Evolutionary conservation across 2,113 vertebrate genomes (phyloP).

Genomic region (Herpailurus yagouaroundi): DNA sequence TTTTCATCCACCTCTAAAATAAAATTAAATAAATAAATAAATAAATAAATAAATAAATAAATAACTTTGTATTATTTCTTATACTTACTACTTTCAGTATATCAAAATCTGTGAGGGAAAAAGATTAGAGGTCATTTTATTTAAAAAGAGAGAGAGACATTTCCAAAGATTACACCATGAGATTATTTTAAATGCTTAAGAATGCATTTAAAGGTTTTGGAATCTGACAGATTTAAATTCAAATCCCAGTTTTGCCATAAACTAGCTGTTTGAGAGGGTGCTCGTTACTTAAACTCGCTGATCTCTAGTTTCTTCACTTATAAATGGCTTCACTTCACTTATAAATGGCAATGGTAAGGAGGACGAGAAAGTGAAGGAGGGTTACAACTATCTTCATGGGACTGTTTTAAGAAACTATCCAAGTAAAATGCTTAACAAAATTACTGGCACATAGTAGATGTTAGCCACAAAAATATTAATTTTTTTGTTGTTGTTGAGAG

Average conservation of each 20-base stretch:
- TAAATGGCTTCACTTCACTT: not conserved
- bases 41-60: not conserved
- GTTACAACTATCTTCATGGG: not conserved
- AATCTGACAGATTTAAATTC: not conserved
- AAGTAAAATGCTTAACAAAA: conserved; percentile 1
- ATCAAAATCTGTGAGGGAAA: not conserved
- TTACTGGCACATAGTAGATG: not conserved
- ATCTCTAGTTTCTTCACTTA: not conserved
- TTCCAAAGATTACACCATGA: not conserved
- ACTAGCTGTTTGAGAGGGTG: not conserved
- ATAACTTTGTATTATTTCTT: not conserved
- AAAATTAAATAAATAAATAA: not conserved
- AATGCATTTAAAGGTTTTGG: not conserved
- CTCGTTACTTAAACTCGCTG: not conserved
- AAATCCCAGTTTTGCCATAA: not conserved
- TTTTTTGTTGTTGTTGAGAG: too few species aligned
- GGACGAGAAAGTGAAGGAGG: not conserved
- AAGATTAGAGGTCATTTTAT: not conserved
- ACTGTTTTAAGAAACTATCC: conserved; percentile 16
- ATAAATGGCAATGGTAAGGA: not conserved
- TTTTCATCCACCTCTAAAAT: too few species aligned
- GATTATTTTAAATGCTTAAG: conserved; percentile 16
- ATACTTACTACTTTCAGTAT: not conserved
- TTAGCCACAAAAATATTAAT: not conserved
- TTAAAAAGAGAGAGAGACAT: not conserved